Conservation (phyloP, 2,113 vertebrate genomes). For the Probosciger aterrimus region DNA sequence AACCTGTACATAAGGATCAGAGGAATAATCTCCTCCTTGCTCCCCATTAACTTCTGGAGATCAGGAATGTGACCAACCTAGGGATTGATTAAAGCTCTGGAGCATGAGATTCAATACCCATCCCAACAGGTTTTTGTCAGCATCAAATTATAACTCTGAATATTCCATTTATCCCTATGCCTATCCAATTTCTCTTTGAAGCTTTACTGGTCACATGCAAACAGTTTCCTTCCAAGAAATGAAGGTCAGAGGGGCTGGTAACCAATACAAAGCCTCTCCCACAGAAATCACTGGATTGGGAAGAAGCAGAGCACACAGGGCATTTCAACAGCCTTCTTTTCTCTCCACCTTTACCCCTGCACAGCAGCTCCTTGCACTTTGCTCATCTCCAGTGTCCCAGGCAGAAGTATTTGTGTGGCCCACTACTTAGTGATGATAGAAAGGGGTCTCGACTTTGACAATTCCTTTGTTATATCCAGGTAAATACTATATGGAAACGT, state of each 20-base stretch:
- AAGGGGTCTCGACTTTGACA: not conserved
- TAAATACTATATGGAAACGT: not conserved
- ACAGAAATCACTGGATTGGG: fast-evolving
- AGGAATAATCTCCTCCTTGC: not conserved
- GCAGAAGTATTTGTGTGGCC: not conserved
- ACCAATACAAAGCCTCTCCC: not conserved
- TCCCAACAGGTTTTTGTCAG: not conserved
- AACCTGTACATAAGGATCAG: not conserved
- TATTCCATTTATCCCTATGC: not conserved
- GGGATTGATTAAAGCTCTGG: not conserved
- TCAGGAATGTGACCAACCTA: not conserved
- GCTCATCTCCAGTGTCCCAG: not conserved
- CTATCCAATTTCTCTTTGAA: not conserved
- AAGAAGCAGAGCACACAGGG: not conserved
- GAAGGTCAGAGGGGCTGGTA: not conserved
- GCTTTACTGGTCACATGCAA: not conserved
- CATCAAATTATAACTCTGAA: not conserved
- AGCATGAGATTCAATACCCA: not conserved
- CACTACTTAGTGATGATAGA: not conserved
- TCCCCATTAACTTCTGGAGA: not conserved
- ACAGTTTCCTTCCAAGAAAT: not conserved
- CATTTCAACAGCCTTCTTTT: not conserved
- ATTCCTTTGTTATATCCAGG: not conserved
- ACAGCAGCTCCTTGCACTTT: not conserved
- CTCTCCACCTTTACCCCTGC: not conserved